Evolutionary conservation across 2,888 invertebrate genomes (phyloP), one percentile per base, ranked within the genome.

Genomic region (Morpho deidamia): DNA sequence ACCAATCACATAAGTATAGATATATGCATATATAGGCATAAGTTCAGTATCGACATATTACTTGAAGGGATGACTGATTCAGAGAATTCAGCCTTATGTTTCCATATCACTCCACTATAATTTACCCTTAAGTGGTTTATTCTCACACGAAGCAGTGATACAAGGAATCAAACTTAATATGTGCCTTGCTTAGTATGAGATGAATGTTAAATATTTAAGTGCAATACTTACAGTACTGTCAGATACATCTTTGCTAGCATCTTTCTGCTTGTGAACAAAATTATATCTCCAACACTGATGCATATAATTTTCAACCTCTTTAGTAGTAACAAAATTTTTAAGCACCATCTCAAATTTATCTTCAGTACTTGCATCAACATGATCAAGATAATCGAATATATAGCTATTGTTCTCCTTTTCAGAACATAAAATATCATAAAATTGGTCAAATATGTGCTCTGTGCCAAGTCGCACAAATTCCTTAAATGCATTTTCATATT

Each of bases 271-370:
- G 47, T 74, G 64, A 23, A 87, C 69, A 64, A 73, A 76, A 58
- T 83, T 81, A 61, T 81, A 85, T 54, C 79, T 73, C 88, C 88
- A 89, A 47, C 87, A 86, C 42, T 83, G 84, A 61, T 78, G 78
- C 47, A 87, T 63, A 58, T 87, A 85, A 55, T 80, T 78, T 50
- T 86, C 83, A 2, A 88, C 70, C 55, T 89, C 87, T 7, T 86
- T 84, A 60, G 83, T 79, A 0, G 81, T 75, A 1, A 74, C 75
- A 1, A 73, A 63, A 53, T 71, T 72, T 44, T 75, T 78, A 1
- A 84, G 71, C 0, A 82, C 74, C 64, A 73, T 65, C 45, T 85
- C 83, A 63, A 85, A 77, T 51, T 87, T 88, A 56, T 85, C 85
- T 40, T 88, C 88, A 0, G 85, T 85, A 52, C 83, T 83, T 0